Percentiles rank a stretch among this genome's conserved stretches.
Conservation (phyloP, 2,113 vertebrate species). For the Lampris megalopsis region DNA sequence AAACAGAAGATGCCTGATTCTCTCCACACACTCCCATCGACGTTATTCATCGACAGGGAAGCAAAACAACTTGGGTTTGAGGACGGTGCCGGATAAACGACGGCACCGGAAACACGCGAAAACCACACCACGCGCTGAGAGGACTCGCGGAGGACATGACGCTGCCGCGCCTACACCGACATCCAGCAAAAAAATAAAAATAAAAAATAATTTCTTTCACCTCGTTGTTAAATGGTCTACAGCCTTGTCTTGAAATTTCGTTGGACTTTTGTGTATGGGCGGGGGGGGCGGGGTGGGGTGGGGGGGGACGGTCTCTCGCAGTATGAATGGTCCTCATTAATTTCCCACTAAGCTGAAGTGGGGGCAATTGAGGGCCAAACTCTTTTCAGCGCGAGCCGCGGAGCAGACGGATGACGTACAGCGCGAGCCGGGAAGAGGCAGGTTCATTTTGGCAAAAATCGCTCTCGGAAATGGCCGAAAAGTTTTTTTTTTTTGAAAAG, state of each 20-base stretch:
- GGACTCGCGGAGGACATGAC: constrained; percentile 3
- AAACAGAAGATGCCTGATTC: constrained; percentile 62
- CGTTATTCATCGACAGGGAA: constrained; percentile 66
- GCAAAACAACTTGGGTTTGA: constrained; percentile 57
- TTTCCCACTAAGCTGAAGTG: constrained; percentile 22
- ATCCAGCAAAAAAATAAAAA: constrained; percentile 1
- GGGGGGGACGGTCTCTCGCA: not conserved
- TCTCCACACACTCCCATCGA: constrained; percentile 49
- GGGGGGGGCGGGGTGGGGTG: not conserved
- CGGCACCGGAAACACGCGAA: constrained; percentile 44
- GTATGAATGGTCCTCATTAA: constrained; percentile 26
- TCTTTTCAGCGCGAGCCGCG: constrained; percentile 22
- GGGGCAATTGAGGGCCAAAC: constrained; percentile 25
- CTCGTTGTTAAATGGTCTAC: constrained; percentile 12
- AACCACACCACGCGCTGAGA: constrained; percentile 43
- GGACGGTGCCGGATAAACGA: constrained; percentile 50
- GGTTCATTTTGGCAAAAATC: constrained; percentile 8
- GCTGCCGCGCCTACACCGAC: not conserved
- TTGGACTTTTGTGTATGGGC: not conserved
- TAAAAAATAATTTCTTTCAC: not conserved
- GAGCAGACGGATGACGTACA: constrained; percentile 11
- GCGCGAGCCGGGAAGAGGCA: not conserved
- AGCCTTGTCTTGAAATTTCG: constrained; percentile 16
- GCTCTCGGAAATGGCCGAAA: not conserved
- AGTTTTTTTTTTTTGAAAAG: not conserved